These are phyloP conservation scores for Syrista parreyssii DNA, from an alignment of 2,888 invertebrate species.

Conservation along the genomic window DNA sequence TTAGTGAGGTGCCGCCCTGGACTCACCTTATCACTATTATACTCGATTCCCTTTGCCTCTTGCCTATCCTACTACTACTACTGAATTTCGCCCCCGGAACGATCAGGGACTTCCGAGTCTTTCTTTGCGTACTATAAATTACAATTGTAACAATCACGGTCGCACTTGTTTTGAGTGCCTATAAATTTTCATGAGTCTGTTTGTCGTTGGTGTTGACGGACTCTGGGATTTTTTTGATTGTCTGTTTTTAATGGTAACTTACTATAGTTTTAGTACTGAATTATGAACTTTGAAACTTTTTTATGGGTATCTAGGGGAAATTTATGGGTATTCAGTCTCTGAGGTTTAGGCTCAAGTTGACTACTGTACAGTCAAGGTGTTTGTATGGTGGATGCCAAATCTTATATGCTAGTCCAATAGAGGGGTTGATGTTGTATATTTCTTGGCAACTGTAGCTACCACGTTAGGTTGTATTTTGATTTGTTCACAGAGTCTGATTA, in stretches of 20 bases:
- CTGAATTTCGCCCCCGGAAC: background rate
- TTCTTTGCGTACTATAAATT: background rate
- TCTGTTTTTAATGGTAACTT: too few relatives aligned
- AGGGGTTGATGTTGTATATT: background rate
- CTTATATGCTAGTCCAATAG: background rate
- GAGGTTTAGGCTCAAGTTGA: background rate
- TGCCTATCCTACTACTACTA: background rate
- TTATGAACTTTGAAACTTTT: background rate
- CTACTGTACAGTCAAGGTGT: background rate
- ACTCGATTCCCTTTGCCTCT: slow-evolving; percentile 4
- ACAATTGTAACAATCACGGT: background rate
- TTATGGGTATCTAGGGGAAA: background rate
- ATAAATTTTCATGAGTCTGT: background rate
- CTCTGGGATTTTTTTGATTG: background rate
- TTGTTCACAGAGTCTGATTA: background rate
- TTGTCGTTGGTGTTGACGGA: background rate
- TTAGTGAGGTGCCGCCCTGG: slow-evolving; percentile 12
- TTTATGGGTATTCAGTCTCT: background rate
- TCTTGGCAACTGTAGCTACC: background rate
- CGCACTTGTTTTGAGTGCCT: background rate
- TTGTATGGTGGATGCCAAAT: background rate
- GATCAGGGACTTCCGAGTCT: background rate
- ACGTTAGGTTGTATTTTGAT: background rate
- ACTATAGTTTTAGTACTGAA: background rate
- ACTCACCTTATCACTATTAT: slow-evolving; percentile 13